A percentile compares a stretch with the other conserved stretches of the same genome.
phyloP scores from a whole-genome alignment of 1,140 invertebrate genomes.

The Anastrepha ludens region DNA sequence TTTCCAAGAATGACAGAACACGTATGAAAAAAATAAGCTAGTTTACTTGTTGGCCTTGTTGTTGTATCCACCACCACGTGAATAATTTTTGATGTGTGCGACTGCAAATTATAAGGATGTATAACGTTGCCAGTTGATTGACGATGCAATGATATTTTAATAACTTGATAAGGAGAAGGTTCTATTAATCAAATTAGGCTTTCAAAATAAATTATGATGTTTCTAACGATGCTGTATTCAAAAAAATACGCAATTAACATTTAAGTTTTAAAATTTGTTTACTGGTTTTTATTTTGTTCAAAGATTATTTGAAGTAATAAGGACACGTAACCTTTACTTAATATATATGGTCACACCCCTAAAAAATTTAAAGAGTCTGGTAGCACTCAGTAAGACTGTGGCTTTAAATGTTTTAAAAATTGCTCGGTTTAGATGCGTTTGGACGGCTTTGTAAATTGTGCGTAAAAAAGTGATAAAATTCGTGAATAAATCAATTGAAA shows the following conservation, averaged over 20 bases:
- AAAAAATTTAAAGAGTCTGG: background rate
- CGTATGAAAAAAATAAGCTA: constrained; percentile 3
- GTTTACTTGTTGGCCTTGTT: background rate
- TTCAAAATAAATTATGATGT: too few species aligned
- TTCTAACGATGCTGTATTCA: too few species aligned
- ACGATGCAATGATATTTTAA: background rate
- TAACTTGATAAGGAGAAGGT: too few species aligned
- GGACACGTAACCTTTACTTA: too few species aligned
- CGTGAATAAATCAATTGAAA: background rate
- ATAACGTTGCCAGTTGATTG: background rate
- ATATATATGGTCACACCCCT: too few species aligned
- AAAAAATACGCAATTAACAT: too few species aligned
- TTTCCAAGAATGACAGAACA: background rate
- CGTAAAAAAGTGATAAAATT: background rate
- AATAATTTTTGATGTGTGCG: background rate
- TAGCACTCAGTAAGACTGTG: background rate
- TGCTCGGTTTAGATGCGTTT: background rate
- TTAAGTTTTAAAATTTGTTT: too few species aligned
- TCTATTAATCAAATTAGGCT: too few species aligned
- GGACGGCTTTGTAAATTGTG: background rate
- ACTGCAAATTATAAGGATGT: too few species aligned
- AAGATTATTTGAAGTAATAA: too few species aligned
- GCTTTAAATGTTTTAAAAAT: background rate
- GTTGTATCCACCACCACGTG: background rate
- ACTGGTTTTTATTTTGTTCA: too few species aligned